Base-by-base conservation (phyloP, 2,888 invertebrate species). In the Morinoia aosen region DNA sequence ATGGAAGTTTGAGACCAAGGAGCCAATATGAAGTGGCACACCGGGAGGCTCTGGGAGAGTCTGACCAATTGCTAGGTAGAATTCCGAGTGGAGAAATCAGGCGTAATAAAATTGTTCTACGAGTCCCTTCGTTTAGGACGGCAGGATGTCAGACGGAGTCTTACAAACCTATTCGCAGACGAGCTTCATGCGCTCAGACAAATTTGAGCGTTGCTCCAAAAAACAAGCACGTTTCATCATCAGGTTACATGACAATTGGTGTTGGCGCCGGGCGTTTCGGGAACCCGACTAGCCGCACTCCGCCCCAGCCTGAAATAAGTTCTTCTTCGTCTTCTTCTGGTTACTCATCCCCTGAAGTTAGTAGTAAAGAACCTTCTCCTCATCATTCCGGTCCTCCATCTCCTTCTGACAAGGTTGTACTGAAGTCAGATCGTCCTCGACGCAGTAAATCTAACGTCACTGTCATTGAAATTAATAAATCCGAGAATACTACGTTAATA, bases 321-420 rank as follows among this genome's bases (percentile, higher is more conserved):
- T 94, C 95, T 5, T 96, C 96, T 19, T 96, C 96, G 39, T 96
- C 96, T 8, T 96, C 96, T 56, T 96, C 96, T 40, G 96, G 96
- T 39, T 96, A 96, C 91, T 96, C 96, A 14, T 96, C 96, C 48
- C 96, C 96, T 33, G 96, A 96, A 16, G 96, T 96, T 57, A 95
- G 96, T 76, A 96, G 96, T 88, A 96, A 96, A 76, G 95, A 96
- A 19, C 95, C 96, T 33, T 96, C 96, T 0, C 96, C 96, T 48
- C 64, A 96, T 11, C 96, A 96, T 88, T 96, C 96, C n/a, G 96
- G 96, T 58, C 96, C 96, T 90, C 96, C 96, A n/a, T 96, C 96
- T 39, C 96, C 96, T 14, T 94, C 93, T 40, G 96, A 88, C 3
- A 96, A 95, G 40, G 95, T 95, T 14, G 56, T n/a, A 39, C 48